Evolutionary conservation across 30 jellyfish, hydroid and myxozoan species (phyloP), one percentile per base, ranked within the genome.

Genomic region (Nemopilema nomurai): DNA sequence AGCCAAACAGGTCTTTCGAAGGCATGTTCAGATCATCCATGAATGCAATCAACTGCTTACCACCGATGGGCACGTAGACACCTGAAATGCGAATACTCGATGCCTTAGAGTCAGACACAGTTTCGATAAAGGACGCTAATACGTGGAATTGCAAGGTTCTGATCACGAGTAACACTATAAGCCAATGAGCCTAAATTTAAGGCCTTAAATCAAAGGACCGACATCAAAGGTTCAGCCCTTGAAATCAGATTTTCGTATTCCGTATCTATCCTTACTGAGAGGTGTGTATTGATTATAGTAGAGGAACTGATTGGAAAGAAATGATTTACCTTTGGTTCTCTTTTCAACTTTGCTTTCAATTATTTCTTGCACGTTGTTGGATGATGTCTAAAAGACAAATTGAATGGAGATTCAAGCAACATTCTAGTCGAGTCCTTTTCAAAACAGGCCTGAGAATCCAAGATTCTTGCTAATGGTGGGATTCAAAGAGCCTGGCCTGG

Each of bases 21-120:
- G 98, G 98, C 98, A 92, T 92, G 82, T 92, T 92, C 80, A 92
- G 80, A 76, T 92, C 98, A 77, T 92, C 98, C 97, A 92, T 87
- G 78, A 92, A 92, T 19, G 98, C 77, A 19, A 92, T 75, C 87
- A 92, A 67, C 53, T 88, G 95, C 62, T 92, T 92, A 0, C 98
- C 98, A 67, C 97, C 98, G 71, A 88, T 71, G 18, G 98, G 98
- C 49, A 92, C 98, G 71, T 92, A 92, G 4, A 92, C 96, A 16
- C 98, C 98, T 92, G n/a, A 57, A 23, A 50, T n/a, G n/a, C 50
- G 20, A 1, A 13, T 49, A 49, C 0, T 20, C 31, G 31, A 71
- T 74, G 20, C 18, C 17, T 6, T 16, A 31, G 23, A 33, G 31
- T 18, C 13, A 31, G 83, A 30, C 18, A 28, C 69, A 31, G 49